These are phyloP conservation scores for Sipha maydis DNA, from an alignment of 2,888 invertebrate genomes.

Conservation along the genomic window DNA sequence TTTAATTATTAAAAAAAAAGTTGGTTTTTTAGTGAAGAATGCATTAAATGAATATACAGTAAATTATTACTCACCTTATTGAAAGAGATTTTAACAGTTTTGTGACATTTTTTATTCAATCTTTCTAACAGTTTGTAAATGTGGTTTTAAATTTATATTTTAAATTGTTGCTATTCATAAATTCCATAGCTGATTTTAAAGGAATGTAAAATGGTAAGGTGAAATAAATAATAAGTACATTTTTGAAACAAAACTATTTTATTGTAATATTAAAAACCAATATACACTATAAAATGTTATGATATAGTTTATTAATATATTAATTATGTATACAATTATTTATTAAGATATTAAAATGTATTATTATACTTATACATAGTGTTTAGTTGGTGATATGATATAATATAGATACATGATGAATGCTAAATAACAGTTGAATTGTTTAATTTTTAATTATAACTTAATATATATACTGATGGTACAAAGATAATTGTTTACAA, in stretches of 20 bases:
- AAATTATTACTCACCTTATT: background rate
- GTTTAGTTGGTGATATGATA: conserved; percentile 28
- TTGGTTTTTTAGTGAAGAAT: no score
- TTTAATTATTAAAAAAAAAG: no score
- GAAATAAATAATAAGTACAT: background rate
- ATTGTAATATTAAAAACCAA: conserved; percentile 51
- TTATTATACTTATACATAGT: background rate
- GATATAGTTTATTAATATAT: conserved; percentile 1
- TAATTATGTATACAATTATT: conserved; percentile 32
- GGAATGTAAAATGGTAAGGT: background rate
- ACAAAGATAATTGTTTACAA: background rate
- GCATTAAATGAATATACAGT: no score
- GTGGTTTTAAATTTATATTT: background rate
- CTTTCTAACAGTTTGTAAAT: background rate
- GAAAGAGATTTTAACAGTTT: background rate
- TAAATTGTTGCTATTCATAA: background rate
- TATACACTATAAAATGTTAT: conserved; percentile 37
- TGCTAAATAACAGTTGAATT: background rate
- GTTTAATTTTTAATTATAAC: background rate
- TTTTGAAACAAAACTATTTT: conserved; percentile 50
- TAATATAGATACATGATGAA: conserved; percentile 10
- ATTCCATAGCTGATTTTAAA: background rate
- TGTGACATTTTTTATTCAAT: background rate
- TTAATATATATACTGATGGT: background rate
- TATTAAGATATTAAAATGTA: conserved; percentile 22